Percentiles rank a stretch among this genome's conserved stretches.
Conservation (phyloP, 2,888 invertebrate species). For the Lasioglossum oenotherae region DNA sequence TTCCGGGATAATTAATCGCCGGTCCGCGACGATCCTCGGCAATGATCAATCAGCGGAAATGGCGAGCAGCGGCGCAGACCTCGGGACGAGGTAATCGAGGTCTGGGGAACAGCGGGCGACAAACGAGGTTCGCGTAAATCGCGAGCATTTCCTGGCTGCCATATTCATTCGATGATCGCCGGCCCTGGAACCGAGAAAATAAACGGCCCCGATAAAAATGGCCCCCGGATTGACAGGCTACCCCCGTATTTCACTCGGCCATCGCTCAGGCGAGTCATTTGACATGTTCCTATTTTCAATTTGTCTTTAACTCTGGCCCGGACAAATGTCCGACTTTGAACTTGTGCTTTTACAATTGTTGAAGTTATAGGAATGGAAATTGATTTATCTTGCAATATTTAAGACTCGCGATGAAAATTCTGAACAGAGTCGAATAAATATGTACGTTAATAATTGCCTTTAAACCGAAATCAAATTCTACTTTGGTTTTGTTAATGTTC, state of each 20-base stretch:
- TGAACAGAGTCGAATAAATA: too few relatives aligned
- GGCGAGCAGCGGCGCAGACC: background rate
- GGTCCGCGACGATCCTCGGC: background rate
- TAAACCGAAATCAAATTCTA: too few relatives aligned
- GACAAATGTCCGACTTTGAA: too few relatives aligned
- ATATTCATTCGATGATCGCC: conserved; percentile 51
- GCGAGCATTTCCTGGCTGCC: conserved; percentile 17
- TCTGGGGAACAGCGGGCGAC: conserved; percentile 9
- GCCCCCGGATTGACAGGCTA: conserved; percentile 32
- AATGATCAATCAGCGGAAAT: conserved; percentile 2
- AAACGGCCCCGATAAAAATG: conserved; percentile 42
- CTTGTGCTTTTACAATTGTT: too few relatives aligned
- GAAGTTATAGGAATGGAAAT: too few relatives aligned
- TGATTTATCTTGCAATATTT: too few relatives aligned
- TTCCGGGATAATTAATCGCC: conserved; percentile 9
- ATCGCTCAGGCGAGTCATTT: conserved; percentile 16
- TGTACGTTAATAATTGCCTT: too few relatives aligned
- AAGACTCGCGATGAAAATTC: too few relatives aligned
- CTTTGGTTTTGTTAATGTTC: too few relatives aligned
- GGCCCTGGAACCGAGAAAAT: conserved; percentile 38
- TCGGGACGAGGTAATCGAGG: background rate
- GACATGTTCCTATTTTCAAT: conserved; percentile 6
- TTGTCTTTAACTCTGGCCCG: too few relatives aligned
- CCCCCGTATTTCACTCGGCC: conserved; percentile 26
- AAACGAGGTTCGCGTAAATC: conserved; percentile 46